Percentiles rank a stretch among this genome's conserved stretches.
phyloP scores from a whole-genome alignment of 92 coral and sea anemone species.

The Heteractis magnifica region DNA sequence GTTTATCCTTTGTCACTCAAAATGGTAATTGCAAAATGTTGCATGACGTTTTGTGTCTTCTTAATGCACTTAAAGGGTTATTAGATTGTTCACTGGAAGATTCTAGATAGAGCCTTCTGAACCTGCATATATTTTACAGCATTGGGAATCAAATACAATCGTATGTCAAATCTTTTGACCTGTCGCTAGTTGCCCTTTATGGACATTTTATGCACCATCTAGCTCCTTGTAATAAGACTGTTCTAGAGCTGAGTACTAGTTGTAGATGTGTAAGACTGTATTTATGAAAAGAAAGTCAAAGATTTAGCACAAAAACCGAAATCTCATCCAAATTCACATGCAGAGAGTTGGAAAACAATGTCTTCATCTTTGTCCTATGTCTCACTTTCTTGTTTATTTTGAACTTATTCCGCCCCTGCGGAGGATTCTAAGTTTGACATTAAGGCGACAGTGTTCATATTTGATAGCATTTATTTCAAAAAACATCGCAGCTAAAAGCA shows the following conservation, averaged over 20 bases:
- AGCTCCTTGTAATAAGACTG: background rate
- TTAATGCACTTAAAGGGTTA: background rate
- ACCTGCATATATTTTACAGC: background rate
- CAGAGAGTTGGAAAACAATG: too few relatives aligned
- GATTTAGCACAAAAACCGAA: background rate
- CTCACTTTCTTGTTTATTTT: too few relatives aligned
- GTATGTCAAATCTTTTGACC: background rate
- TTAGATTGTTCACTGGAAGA: background rate
- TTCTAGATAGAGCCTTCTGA: background rate
- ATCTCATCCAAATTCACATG: background rate
- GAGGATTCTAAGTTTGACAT: too few relatives aligned
- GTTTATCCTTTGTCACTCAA: background rate
- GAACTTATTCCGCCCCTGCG: too few relatives aligned
- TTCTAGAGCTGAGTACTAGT: background rate
- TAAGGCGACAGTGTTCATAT: too few relatives aligned
- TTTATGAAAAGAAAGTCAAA: background rate
- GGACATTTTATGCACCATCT: constrained; percentile 3
- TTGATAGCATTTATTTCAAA: too few relatives aligned
- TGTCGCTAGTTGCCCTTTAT: background rate
- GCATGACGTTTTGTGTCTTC: background rate
- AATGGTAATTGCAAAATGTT: background rate
- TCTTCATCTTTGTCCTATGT: too few relatives aligned
- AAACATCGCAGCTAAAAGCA: too few relatives aligned
- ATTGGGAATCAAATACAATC: background rate
- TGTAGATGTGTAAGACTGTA: background rate